These are phyloP conservation scores for Proterorhinus semilunaris DNA, from an alignment of 2,113 vertebrate species.

Conservation along the genomic window DNA sequence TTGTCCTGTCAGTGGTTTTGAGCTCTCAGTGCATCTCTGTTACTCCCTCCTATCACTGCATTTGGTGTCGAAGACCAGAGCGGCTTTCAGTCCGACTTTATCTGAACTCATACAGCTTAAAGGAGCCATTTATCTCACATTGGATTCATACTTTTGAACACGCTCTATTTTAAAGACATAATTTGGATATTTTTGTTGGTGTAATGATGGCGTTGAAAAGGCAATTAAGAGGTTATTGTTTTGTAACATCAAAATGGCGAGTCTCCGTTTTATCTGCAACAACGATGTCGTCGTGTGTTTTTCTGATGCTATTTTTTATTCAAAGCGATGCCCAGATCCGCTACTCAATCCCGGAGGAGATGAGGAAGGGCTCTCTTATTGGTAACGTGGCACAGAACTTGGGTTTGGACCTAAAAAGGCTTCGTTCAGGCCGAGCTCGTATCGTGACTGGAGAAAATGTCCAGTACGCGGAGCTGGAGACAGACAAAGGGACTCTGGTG, in stretches of 20 bases:
- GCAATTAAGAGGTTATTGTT: neutral
- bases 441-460: too few species aligned
- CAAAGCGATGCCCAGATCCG: too few species aligned
- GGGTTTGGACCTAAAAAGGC: constrained; percentile 68
- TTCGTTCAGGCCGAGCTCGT: constrained; percentile 36
- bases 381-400: constrained; percentile 77
- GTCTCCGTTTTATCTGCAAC: neutral
- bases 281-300: constrained; percentile 11
- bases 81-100: neutral
- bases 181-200: neutral
- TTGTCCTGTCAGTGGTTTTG: constrained; percentile 43
- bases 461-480: constrained; percentile 8
- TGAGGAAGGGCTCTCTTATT: constrained; percentile 63
- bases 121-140: neutral
- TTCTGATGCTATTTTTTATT: neutral
- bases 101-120: neutral
- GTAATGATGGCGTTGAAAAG: constrained; percentile 28
- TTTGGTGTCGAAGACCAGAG: constrained; percentile 6
- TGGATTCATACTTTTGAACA: too few species aligned
- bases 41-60: constrained; percentile 20
- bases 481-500: constrained; percentile 63
- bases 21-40: neutral
- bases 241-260: constrained; percentile 27
- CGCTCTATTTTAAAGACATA: too few species aligned
- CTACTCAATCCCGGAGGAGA: constrained; percentile 71